phyloP scores from a whole-genome alignment of 2,797 vertebrate genomes.

The Crotalus adamanteus region DNA sequence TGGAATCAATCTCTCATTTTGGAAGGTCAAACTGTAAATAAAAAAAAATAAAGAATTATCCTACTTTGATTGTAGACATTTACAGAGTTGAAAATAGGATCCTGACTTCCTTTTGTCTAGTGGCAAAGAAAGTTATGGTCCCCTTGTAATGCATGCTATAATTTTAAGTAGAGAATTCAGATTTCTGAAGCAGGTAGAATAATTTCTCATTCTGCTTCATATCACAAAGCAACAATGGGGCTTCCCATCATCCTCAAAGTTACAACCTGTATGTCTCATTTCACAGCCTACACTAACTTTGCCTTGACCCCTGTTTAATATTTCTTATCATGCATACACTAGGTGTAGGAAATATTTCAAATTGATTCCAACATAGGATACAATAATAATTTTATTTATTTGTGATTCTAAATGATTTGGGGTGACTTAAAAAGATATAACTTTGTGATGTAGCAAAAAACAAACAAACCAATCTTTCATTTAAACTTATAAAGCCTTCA shows the following conservation, averaged over 20 bases:
- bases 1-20: not conserved
- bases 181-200: not conserved
- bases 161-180: not conserved
- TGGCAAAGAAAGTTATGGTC: not conserved
- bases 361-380: not conserved
- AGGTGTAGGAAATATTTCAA: not conserved
- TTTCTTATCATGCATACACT: not conserved
- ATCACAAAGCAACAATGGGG: not conserved
- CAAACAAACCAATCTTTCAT: not conserved
- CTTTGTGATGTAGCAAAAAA: not conserved
- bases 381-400: not conserved
- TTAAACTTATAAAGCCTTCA: not conserved
- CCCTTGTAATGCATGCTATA: not conserved
- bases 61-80: not conserved
- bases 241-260: not conserved
- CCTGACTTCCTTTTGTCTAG: not conserved
- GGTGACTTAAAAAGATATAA: not conserved
- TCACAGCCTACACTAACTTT: not conserved
- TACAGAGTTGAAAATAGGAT: not conserved
- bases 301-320: not conserved
- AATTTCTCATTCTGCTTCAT: not conserved
- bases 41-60: not conserved
- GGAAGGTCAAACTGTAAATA: not conserved
- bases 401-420: not conserved
- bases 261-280: not conserved